phyloP scores from a whole-genome alignment of 2,797 vertebrate species.

The Melanotaenia pygmaea region DNA sequence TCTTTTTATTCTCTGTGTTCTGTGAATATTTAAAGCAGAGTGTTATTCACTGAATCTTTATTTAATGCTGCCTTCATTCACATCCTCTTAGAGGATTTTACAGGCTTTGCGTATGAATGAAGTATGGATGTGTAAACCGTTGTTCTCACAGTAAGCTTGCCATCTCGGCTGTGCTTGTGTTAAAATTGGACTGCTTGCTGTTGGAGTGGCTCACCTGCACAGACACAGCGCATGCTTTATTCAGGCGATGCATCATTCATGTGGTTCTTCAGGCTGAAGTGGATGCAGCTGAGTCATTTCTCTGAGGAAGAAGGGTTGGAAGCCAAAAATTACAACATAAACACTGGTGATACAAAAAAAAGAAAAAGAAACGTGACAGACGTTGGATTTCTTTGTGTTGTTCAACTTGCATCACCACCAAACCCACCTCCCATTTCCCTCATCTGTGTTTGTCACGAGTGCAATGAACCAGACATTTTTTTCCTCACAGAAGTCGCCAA shows the following conservation, averaged over 20 bases:
- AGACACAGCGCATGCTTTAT: conserved; percentile 55
- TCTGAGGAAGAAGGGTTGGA: conserved; percentile 44
- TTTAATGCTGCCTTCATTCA: conserved; percentile 56
- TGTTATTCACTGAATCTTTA: conserved; percentile 62
- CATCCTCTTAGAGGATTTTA: conserved; percentile 41
- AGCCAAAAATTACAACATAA: conserved; percentile 39
- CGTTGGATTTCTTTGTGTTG: conserved; percentile 4
- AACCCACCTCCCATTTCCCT: not conserved
- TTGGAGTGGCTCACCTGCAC: conserved; percentile 65
- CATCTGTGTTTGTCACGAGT: no score
- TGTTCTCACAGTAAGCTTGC: conserved; percentile 36
- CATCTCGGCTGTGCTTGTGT: conserved; percentile 17
- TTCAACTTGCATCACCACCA: not conserved
- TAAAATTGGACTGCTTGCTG: conserved; percentile 39
- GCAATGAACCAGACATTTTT: not conserved
- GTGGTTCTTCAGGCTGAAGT: conserved; percentile 58
- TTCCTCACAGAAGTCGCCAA: not conserved
- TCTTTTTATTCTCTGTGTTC: conserved; percentile 38
- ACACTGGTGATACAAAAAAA: conserved; percentile 20
- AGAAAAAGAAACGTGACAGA: not conserved
- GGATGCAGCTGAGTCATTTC: conserved; percentile 72
- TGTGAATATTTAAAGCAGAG: conserved; percentile 56
- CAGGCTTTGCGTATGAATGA: conserved; percentile 42
- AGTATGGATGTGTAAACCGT: conserved; percentile 40
- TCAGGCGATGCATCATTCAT: conserved; percentile 70